Evolutionary conservation across 2,888 invertebrate species (phyloP).

Genomic region (Augochlorella aurata): DNA sequence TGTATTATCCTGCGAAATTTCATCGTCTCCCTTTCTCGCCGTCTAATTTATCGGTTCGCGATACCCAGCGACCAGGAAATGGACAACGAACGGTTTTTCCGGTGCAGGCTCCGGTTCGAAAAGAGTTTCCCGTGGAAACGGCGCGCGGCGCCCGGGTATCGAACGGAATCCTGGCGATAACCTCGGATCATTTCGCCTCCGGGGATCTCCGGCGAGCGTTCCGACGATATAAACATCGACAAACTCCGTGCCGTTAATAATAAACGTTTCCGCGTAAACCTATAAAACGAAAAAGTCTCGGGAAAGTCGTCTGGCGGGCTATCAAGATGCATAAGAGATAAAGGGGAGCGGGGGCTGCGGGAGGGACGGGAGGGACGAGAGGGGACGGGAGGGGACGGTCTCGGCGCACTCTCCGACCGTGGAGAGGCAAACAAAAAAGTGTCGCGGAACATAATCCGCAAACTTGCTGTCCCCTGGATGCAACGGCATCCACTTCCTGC

Average conservation of each 20-base stretch:
- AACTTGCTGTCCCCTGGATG: constrained; percentile 28
- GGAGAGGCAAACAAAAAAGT: constrained; percentile 38
- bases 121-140: neutral
- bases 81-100: constrained; percentile 41
- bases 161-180: neutral
- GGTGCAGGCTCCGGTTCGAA: neutral
- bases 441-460: constrained; percentile 34
- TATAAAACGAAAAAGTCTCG: constrained; percentile 1
- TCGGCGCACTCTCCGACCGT: neutral
- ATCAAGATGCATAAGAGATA: neutral
- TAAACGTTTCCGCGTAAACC: neutral
- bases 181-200: neutral
- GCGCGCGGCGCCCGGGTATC: neutral
- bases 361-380: neutral
- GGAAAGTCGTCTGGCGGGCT: neutral
- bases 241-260: neutral
- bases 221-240: neutral
- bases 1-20: constrained; percentile 52
- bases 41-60: constrained; percentile 48
- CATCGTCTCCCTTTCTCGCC: constrained; percentile 41
- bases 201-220: neutral
- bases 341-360: neutral
- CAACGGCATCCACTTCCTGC: constrained; percentile 19
- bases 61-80: constrained; percentile 37
- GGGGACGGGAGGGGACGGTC: neutral